These are phyloP conservation scores for Mya arenaria DNA, from an alignment of 1,140 invertebrate genomes.

Conservation along the genomic window DNA sequence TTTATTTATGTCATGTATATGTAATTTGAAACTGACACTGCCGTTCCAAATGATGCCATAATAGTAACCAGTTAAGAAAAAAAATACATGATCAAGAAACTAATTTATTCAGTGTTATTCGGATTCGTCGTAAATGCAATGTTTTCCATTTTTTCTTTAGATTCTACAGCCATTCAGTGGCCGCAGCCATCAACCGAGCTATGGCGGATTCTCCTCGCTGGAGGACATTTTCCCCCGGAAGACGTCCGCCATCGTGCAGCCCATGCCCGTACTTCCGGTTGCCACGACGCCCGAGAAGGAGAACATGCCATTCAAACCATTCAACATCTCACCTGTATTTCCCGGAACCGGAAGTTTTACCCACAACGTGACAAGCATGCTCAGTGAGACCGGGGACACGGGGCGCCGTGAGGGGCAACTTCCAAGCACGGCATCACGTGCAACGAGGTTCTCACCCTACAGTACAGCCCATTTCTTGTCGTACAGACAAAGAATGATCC, in stretches of 20 bases:
- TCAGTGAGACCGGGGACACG: neutral
- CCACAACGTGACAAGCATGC: constrained; percentile 46
- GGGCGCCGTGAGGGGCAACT: neutral
- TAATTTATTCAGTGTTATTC: no score
- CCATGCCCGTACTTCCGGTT: constrained; percentile 10
- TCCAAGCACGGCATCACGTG: neutral
- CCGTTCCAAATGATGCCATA: no score
- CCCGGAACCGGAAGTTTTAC: constrained; percentile 41
- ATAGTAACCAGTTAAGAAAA: no score
- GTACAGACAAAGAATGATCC: constrained; percentile 27
- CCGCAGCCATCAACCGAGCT: neutral
- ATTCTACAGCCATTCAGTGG: no score
- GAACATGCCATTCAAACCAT: constrained; percentile 24
- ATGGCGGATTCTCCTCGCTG: neutral
- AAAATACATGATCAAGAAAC: no score
- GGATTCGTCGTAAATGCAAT: no score
- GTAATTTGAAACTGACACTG: no score
- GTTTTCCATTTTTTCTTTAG: no score
- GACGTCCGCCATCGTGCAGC: constrained; percentile 39
- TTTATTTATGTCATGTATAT: no score
- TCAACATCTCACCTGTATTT: constrained; percentile 17
- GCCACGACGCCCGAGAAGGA: constrained; percentile 39
- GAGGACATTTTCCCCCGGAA: constrained; percentile 35
- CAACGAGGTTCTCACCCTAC: constrained; percentile 15
- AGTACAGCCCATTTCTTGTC: constrained; percentile 37